Percentiles rank a stretch among this genome's conserved stretches.
These are phyloP conservation scores for Apostichopus parvimensis DNA, from an alignment of 35 echinoderm and acorn worm genomes.

Conservation along the genomic window DNA sequence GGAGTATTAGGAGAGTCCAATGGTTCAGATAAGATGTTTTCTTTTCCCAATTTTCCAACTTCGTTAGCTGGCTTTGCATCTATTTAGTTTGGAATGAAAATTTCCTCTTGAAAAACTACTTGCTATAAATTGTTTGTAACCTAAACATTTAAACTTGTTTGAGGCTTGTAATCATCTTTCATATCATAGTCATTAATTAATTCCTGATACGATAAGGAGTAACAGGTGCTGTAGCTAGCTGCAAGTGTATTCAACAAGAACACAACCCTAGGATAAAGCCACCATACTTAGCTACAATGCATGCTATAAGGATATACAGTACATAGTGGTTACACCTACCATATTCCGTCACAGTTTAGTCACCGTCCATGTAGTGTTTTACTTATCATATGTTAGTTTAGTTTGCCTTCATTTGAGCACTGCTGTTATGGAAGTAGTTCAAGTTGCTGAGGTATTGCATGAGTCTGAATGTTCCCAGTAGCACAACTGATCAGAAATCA, in stretches of 20 bases:
- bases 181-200: no score
- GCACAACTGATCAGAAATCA: no score
- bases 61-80: background rate
- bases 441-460: no score
- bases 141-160: no score
- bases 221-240: no score
- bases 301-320: background rate
- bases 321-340: background rate
- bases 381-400: no score
- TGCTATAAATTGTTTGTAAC: no score
- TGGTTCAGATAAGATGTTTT: background rate
- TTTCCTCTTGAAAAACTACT: no score
- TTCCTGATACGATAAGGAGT: no score
- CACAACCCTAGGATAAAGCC: background rate
- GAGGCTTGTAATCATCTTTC: no score
- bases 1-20: conserved; percentile 2
- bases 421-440: background rate
- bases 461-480: no score
- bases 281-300: background rate
- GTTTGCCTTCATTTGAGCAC: no score
- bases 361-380: background rate
- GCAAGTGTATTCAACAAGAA: background rate
- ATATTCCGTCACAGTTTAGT: background rate
- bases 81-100: background rate
- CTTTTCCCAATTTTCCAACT: background rate